Base-by-base conservation (phyloP, 2,888 invertebrate genomes). In the Schizotus pectinicornis region DNA sequence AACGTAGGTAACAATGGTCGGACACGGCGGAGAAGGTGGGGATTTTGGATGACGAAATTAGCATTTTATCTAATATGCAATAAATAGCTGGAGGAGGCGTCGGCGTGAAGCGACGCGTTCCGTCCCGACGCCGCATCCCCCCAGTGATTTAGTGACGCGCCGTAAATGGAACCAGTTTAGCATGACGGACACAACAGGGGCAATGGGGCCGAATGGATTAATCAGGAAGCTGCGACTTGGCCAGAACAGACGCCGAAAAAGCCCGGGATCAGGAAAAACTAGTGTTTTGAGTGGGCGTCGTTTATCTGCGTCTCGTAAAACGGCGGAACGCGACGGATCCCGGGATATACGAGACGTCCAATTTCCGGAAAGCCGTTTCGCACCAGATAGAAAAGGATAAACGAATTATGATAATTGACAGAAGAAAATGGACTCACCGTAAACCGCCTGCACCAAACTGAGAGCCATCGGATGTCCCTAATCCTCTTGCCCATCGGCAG, bases 381-480 rank as follows among this genome's bases (percentile, higher is more conserved):
- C 9, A 36, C 12, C 6, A 2, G 12, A 36, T 11, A 5, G 36
- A 12, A 36, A 11, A 36, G 9, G 31, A 35, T 13, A 11, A 14
- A 7, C 30, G 47, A 34, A 6, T 47, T 22, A 22, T 22, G 22
- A 22, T 22, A 22, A 22, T 22, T 22, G 22, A 22, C 5, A 6
- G 2, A 30, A 8, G 31, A 39, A 45, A 56, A 38, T 36, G 59
- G 48, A 82, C 88, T 90, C 79, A 95, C 95, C 72, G 93, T 92
- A 78, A 95, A 94, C 77, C 94, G 84, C 68, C 91, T 83, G 81
- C 94, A 94, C 95, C 95, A 95, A 42, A 96, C 92, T 64, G 94
- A 91, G 68, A 95, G 84, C 93, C 94, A 95, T 81, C 89, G 88
- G 81, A 95, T 91, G 81, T 95, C 94, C 71, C 89, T 84, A 77